A percentile compares a stretch with the other conserved stretches of the same genome.
phyloP scores from a whole-genome alignment of 2,113 vertebrate species.

The Pterophyllum scalare region DNA sequence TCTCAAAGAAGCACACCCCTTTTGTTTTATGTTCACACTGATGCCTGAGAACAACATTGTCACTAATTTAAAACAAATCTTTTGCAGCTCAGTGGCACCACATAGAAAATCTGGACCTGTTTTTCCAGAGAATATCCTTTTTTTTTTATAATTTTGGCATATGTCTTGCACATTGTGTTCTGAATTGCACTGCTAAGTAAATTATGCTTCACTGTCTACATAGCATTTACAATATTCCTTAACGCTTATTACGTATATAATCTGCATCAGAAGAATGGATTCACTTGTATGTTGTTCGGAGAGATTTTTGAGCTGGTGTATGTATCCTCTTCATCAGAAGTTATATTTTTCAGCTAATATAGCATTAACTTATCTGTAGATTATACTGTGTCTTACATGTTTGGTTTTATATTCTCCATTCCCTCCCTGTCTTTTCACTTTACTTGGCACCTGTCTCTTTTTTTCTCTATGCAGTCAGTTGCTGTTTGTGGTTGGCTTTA shows the following conservation, averaged over 20 bases:
- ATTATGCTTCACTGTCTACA: background rate
- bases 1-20: background rate
- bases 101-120: constrained; percentile 97
- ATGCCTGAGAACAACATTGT: background rate
- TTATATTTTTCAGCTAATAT: background rate
- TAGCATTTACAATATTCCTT: constrained; percentile 64
- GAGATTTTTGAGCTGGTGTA: constrained; percentile 98
- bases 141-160: constrained; percentile 64
- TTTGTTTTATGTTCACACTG: background rate
- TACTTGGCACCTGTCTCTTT: background rate
- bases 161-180: background rate
- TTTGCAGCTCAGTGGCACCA: constrained; percentile 95
- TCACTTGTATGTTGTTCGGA: constrained; percentile 96
- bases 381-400: background rate
- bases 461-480: constrained; percentile 85
- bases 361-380: background rate
- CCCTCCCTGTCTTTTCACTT: background rate
- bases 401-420: background rate
- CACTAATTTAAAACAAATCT: constrained; percentile 19
- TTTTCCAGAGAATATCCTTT: constrained; percentile 99
- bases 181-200: background rate
- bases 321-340: constrained; percentile 66
- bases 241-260: constrained; percentile 88
- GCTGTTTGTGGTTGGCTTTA: constrained; percentile 97
- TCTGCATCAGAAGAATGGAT: constrained; percentile 98